phyloP scores from a whole-genome alignment of 2,888 invertebrate species.

The Mesoligia furuncula region DNA sequence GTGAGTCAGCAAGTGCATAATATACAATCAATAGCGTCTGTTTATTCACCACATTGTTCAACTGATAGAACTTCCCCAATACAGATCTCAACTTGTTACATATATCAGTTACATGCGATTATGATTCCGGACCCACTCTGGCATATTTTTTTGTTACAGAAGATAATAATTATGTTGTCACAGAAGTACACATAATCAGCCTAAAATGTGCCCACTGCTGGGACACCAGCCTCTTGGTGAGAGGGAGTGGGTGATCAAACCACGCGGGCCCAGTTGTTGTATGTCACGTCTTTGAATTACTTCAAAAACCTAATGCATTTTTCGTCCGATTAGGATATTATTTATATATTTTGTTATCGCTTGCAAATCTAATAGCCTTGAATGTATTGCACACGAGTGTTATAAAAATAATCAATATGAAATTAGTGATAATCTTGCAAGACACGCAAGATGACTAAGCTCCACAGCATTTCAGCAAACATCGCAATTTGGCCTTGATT shows the following conservation, averaged over 20 bases:
- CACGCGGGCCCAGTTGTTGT: background rate
- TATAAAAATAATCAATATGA: constrained; percentile 29
- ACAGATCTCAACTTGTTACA: no score
- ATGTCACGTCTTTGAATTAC: background rate
- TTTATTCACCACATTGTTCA: no score
- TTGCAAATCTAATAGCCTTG: constrained; percentile 13
- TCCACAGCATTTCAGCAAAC: constrained; percentile 31
- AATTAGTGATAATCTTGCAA: constrained; percentile 37
- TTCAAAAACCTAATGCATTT: background rate
- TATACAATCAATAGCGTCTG: no score
- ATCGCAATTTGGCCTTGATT: constrained; percentile 34
- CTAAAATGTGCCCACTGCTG: background rate
- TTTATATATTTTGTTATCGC: background rate
- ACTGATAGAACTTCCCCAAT: no score
- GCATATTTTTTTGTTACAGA: background rate
- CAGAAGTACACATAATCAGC: background rate
- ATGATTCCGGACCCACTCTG: background rate
- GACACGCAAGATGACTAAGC: constrained; percentile 31
- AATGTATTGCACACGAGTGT: constrained; percentile 5
- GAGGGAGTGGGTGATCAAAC: background rate
- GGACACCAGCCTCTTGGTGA: background rate
- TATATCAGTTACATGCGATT: no score
- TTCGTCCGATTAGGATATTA: background rate
- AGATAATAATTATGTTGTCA: background rate
- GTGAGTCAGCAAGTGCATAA: no score